Base-by-base conservation (phyloP, 2,113 vertebrate genomes). In the Cyanistes caeruleus region DNA sequence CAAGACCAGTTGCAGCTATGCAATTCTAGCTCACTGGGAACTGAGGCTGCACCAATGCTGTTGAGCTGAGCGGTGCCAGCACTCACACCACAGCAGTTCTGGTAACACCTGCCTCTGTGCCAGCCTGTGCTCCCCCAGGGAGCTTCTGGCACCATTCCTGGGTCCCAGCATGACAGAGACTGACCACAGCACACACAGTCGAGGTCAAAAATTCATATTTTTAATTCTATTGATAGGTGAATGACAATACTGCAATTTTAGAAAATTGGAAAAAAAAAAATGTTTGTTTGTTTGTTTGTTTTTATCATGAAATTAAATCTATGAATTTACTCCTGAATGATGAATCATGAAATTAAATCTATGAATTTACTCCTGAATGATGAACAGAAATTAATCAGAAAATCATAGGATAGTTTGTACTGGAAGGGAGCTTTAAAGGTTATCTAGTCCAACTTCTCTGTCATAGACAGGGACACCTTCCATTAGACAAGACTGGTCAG, bases 21-120 rank as follows among this genome's bases (percentile, higher is more conserved):
- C 43, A 79, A 19, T 48, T 72, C 35, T 9, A 14, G 28, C 20
- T 74, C 24, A 12, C 2, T 77, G 68, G 43, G 64, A 75, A 21
- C 20, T 7, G 76, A 64, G 53, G 72, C 27, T 79, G 33, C 27
- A 35, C 11, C 1, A 2, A 7, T 37, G 31, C 15, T 70, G 6
- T 17, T 37, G 52, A 48, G 25, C 15, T 33, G 33, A 76, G 53
- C 0, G 0, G 24, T 58, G 65, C 48, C 79, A 25, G 58, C 13
- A 39, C 20, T 43, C 25, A 18, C 72, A 58, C 39, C 60, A 69
- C 22, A 31, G 48, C 24, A 17, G 8, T 33, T 81, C 51, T 0
- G 2, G 74, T 28, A 70, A 37, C 0, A 0, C 7, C 23, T 44
- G 24, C 5, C 14, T 51, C 52, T 67, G 13, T 0, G 0, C 70